Conservation (phyloP, 2,113 vertebrate species). For the Nanorana parkeri region DNA sequence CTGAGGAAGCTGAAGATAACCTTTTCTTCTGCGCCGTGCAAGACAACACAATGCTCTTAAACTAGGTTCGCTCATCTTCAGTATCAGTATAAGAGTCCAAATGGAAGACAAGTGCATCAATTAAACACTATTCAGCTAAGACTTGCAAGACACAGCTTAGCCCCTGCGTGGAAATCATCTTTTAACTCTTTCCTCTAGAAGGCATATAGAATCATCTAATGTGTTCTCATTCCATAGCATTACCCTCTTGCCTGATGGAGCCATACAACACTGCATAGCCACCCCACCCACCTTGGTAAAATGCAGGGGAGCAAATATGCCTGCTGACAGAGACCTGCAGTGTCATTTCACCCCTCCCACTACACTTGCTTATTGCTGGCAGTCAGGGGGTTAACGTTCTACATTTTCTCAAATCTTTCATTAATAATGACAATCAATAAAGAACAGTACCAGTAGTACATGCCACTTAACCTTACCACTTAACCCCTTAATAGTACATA, state of each 20-base stretch:
- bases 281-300: constrained; percentile 5
- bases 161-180: not conserved
- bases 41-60: too few species aligned
- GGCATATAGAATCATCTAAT: not conserved
- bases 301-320: not conserved
- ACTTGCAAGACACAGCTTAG: not conserved
- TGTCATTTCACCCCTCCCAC: constrained; percentile 26
- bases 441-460: constrained; percentile 23
- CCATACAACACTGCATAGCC: constrained; percentile 7
- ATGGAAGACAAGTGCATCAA: not conserved
- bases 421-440: constrained; percentile 38
- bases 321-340: constrained; percentile 6
- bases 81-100: too few species aligned
- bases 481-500: constrained; percentile 8
- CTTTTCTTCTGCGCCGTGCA: too few species aligned
- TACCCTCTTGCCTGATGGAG: constrained; percentile 3
- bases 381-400: constrained; percentile 5
- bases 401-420: constrained; percentile 11
- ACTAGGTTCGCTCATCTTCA: too few species aligned
- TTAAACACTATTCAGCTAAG: not conserved
- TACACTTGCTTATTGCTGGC: not conserved
- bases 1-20: too few species aligned
- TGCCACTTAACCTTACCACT: constrained; percentile 26
- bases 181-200: constrained; percentile 19
- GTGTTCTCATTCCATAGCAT: not conserved